Conservation (phyloP, 2,888 invertebrate species). For the Xylocampa areola region DNA sequence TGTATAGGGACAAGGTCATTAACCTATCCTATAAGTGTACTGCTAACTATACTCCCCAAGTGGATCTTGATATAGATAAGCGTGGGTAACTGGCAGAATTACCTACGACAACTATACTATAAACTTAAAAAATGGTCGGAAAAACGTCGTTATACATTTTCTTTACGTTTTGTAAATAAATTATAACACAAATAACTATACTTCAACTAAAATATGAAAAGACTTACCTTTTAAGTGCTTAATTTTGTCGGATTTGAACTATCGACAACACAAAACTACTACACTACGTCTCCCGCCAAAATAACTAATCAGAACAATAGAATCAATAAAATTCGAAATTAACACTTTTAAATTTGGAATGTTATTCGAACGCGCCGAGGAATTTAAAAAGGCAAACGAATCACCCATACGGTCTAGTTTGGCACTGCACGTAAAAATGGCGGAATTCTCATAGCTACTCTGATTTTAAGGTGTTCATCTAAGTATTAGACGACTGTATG, state of each 20-base stretch:
- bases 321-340: neutral
- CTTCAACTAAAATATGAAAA: neutral
- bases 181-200: too few species aligned
- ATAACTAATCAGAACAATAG: constrained; percentile 1
- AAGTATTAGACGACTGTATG: constrained; percentile 28
- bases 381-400: constrained; percentile 31
- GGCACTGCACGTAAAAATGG: constrained; percentile 18
- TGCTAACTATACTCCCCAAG: too few species aligned
- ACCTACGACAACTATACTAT: too few species aligned
- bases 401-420: constrained; percentile 28
- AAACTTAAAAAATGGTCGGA: too few species aligned
- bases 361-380: constrained; percentile 14
- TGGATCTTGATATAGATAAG: too few species aligned
- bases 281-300: constrained; percentile 14
- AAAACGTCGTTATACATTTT: too few species aligned
- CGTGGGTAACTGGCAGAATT: too few species aligned
- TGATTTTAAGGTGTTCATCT: constrained; percentile 38
- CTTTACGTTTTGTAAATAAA: too few species aligned
- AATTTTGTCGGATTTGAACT: constrained; percentile 73
- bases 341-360: constrained; percentile 42
- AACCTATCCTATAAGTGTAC: too few species aligned
- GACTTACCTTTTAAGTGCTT: constrained; percentile 79
- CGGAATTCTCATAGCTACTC: constrained; percentile 32
- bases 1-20: too few species aligned
- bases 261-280: constrained; percentile 20